Evolutionary conservation across 2,797 vertebrate species (phyloP), one percentile per base, ranked within the genome.

Genomic region (Spinibarbus caldwelli): DNA sequence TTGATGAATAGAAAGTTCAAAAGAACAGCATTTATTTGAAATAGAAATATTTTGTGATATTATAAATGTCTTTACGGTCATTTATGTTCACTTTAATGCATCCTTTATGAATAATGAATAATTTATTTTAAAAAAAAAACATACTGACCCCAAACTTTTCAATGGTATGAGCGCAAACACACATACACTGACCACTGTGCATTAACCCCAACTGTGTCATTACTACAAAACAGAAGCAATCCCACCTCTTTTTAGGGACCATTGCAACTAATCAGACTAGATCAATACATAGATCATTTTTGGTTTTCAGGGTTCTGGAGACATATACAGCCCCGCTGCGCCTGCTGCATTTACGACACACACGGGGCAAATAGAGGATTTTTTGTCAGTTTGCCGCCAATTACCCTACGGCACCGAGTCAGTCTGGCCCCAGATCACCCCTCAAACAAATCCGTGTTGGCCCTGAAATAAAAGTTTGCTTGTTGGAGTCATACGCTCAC

Each of bases 401-500:
- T 78, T 78, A 29, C 67, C 71, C 76, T 29, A 72, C 19, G n/a
- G 71, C 47, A 29, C 41, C 23, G 47, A 79, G 43, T 34, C 26
- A 2, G 36, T 17, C 77, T 78, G 78, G 64, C 73, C 38, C 49
- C 31, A 62, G 47, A 15, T 80, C 59, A 86, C 78, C 52, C 57
- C 84, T 85, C 43, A 52, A 72, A 71, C 66, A 26, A 71, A 77
- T 68, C 67, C 9, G 21, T 5, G 45, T 75, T 75, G 76, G 82
- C 57, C 12, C 34, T 34, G 85, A 79, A 70, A 73, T 72, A 84
- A 86, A 70, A 77, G 73, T 78, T 85, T 85, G 80, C 64, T 84
- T 87, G 84, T 89, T 88, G 87, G 75, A 86, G 80, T 86, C 73
- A 64, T 79, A 76, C 77, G 73, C 85, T 81, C 86, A 84, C 76